Base-by-base conservation (phyloP, 2,888 invertebrate genomes). In the Sussaba pulchella region DNA sequence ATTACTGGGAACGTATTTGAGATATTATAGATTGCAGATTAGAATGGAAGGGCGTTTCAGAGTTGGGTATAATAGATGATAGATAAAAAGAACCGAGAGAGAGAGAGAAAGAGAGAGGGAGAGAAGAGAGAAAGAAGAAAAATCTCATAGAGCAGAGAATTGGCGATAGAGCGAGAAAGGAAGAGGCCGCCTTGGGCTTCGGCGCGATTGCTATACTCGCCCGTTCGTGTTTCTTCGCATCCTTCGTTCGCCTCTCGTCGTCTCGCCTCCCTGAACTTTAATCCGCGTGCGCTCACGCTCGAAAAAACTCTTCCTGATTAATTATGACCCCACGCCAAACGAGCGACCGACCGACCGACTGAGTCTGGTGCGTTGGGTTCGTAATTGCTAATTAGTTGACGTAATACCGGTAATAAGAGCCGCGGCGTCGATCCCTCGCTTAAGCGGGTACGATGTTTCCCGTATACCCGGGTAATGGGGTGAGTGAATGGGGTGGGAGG, bases 381-480 rank as follows among this genome's bases (percentile, higher is more conserved):
- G 83, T 87, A 87, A 87, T 88, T 86, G 84, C 85, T 88, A 88
- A 88, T 87, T 88, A 87, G 85, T 86, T 86, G 84, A 87, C 85
- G 86, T 86, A 87, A 86, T 82, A 79, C 81, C 81, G 85, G 83
- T 86, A 87, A 86, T 82, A 64, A 69, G 82, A 85, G 83, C 80
- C 74, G 63, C 82, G 6, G 4, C 31, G 69, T 77, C 76, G 80
- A 81, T 79, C 67, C 75, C 75, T 39, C 43, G 43, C 57, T 59
- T 61, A 52, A 76, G 64, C 67, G 54, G 66, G 19, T 66, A n/a
- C 52, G 52, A 54, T 64, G 26, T 54, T 43, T 39, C 26, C 61
- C 52, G 26, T 50, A 9, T 41, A 45, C n/a, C 26, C 54, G 43
- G 69, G 47, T n/a, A n/a, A n/a, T n/a, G n/a, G n/a, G n/a, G n/a